Evolutionary conservation across 1,140 invertebrate species (phyloP), one percentile per base, ranked within the genome.

Genomic region (Danaus plexippus): DNA sequence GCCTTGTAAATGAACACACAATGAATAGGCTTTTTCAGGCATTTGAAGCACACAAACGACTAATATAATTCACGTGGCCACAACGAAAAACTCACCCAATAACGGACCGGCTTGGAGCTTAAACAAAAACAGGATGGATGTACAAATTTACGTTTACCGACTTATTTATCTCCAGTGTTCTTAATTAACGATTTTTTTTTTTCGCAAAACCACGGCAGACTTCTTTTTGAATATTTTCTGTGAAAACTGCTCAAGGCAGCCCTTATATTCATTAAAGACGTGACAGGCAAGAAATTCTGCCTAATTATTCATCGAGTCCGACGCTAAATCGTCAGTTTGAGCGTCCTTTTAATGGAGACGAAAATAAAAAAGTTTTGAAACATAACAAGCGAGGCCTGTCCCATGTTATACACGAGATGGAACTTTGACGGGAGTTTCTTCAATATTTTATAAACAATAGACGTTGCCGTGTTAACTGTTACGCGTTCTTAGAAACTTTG

Each of bases 251-350:
- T 32, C 55, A 57, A 61, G 59, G 43, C 66, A 73, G 62, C 67
- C 77, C 74, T 75, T 76, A 79, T 79, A 82, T 84, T 85, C 80
- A 85, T 85, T 85, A 85, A 64, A 59, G 52, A 66, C 76, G 76
- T 85, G 82, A 85, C 80, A 78, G 72, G 77, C 79, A 78, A 82
- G 73, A 85, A 81, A 82, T 78, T 77, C 67, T 66, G 58, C 52
- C 67, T 82, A 86, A 86, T 86, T 83, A 86, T 84, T 86, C 80
- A 86, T 80, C 68, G 74, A 67, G 60, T 55, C 69, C 73, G 71
- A 74, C 67, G 71, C 64, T 78, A 80, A 81, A 82, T 82, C 78
- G 78, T 73, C 77, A 77, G 73, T 64, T 61, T 54, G 54, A 59
- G 56, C 69, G 70, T 64, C 60, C 73, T 73, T 69, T 80, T 80